Conservation (phyloP, 2,797 vertebrate species). For the Choloepus didactylus region DNA sequence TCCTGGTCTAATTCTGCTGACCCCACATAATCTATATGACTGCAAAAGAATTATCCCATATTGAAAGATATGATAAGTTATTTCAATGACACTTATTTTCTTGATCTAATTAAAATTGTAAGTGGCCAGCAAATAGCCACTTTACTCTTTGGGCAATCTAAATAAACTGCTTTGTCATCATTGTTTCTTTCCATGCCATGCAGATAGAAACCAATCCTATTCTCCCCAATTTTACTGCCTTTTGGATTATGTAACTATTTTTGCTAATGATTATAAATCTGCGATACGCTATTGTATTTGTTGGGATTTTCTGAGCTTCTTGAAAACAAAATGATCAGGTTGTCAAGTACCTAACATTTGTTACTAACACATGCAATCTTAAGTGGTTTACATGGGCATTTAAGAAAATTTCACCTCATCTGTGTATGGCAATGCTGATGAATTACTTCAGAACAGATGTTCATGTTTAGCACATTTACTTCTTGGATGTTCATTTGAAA, state of each 20-base stretch:
- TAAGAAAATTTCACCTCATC: slow-evolving; percentile 66
- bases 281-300: neutral
- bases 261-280: slow-evolving; percentile 41
- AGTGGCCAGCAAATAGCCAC: neutral
- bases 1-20: neutral
- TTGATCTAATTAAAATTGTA: neutral
- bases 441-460: slow-evolving; percentile 74
- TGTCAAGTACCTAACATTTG: neutral
- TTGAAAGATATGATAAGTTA: neutral
- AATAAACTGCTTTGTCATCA: neutral
- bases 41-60: neutral
- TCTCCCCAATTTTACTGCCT: neutral
- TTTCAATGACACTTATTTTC: neutral
- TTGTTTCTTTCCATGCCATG: neutral
- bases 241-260: slow-evolving; percentile 33
- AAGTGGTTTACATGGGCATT: slow-evolving; percentile 25
- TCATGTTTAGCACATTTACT: slow-evolving; percentile 67
- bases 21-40: neutral
- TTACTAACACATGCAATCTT: neutral
- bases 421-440: neutral
- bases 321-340: neutral
- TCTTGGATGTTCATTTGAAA: slow-evolving; percentile 75
- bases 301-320: neutral
- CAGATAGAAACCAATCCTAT: neutral
- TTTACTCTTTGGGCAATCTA: neutral